phyloP scores from a whole-genome alignment of 2,888 invertebrate genomes.

The Epistrophella euchroma region DNA sequence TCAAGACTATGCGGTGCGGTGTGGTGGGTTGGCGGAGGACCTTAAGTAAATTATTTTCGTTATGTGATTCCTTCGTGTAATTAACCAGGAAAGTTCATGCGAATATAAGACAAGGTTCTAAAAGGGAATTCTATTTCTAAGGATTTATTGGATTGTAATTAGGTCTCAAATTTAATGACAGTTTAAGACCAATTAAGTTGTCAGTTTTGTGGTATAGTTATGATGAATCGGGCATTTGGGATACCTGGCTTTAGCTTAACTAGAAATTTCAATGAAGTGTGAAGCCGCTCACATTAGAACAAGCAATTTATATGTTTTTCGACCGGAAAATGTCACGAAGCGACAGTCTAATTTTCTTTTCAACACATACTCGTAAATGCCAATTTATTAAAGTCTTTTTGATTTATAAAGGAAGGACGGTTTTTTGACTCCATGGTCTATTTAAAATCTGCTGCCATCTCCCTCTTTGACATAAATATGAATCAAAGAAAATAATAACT shows the following conservation, averaged over 20 bases:
- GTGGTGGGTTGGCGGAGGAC: conserved; percentile 21
- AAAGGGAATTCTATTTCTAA: conserved; percentile 37
- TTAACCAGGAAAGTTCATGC: conserved; percentile 33
- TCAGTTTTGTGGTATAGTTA: conserved; percentile 38
- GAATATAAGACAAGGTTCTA: conserved; percentile 1
- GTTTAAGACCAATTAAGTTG: conserved; percentile 63
- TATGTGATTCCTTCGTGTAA: conserved; percentile 56
- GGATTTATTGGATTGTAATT: conserved; percentile 66
- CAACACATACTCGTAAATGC: too few relatives aligned
- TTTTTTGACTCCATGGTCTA: too few relatives aligned
- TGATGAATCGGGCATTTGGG: conserved; percentile 49
- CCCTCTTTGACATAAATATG: too few relatives aligned
- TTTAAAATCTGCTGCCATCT: too few relatives aligned
- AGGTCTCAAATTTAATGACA: conserved; percentile 52
- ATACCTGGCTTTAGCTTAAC: background rate
- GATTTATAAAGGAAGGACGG: too few relatives aligned
- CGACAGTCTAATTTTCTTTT: background rate
- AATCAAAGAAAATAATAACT: too few relatives aligned
- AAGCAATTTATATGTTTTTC: background rate
- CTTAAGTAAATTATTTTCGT: conserved; percentile 50
- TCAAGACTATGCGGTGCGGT: background rate
- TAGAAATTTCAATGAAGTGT: background rate
- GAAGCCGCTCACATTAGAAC: background rate
- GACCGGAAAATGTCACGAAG: background rate
- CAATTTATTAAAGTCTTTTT: too few relatives aligned